A percentile compares a stretch with the other conserved stretches of the same genome.
Evolutionary conservation across 1,140 invertebrate genomes (phyloP).

Genomic region (Heliothis subflexa): DNA sequence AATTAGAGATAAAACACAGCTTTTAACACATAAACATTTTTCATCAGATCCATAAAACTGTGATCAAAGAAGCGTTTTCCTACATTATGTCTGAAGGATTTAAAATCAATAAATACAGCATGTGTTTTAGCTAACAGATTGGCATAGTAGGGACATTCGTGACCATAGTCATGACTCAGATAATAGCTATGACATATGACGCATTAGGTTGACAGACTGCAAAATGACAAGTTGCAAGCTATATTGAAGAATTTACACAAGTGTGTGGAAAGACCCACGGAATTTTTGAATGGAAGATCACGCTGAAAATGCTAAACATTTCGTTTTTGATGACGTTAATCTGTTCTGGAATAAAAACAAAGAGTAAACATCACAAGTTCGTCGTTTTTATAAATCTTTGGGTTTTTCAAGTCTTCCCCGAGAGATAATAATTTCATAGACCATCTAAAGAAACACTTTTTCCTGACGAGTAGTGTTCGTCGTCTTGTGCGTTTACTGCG

Average conservation of each 20-base stretch:
- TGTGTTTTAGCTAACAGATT: conserved; percentile 6
- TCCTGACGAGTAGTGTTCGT: not conserved
- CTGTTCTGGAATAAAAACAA: too few relatives aligned
- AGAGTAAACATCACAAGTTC: too few relatives aligned
- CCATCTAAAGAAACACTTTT: not conserved
- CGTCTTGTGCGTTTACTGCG: not conserved
- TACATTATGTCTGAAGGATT: not conserved
- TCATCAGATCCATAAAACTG: conserved; percentile 21
- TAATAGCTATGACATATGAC: conserved; percentile 13
- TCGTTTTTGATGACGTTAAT: too few relatives aligned
- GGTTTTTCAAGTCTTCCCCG: too few relatives aligned
- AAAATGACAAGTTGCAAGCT: conserved; percentile 10
- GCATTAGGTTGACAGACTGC: conserved; percentile 1
- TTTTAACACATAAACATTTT: not conserved
- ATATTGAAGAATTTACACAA: not conserved
- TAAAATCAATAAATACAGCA: conserved; percentile 19
- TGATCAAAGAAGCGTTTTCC: conserved; percentile 9
- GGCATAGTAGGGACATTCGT: not conserved
- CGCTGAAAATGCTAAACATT: too few relatives aligned
- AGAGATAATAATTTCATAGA: too few relatives aligned
- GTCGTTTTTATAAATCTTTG: too few relatives aligned
- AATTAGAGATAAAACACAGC: not conserved
- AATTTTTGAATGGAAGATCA: too few relatives aligned
- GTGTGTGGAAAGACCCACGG: not conserved
- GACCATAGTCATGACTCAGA: not conserved